Evolutionary conservation across 1,140 invertebrate species (phyloP), one percentile per base, ranked within the genome.

Genomic region (Cyrtorhinus lividipennis): DNA sequence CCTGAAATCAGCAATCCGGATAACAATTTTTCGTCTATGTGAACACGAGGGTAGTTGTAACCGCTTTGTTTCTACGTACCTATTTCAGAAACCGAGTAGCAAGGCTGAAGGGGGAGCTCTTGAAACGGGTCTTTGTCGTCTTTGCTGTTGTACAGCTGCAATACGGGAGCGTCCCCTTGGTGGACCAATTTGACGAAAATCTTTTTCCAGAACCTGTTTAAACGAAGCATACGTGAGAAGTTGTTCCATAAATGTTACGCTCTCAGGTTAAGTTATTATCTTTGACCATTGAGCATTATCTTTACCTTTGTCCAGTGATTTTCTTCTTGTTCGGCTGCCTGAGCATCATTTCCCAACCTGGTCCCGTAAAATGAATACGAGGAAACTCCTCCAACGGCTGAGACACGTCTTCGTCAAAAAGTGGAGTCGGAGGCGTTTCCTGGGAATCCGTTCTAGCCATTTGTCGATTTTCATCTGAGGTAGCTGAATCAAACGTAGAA

Each of bases 261-360:
- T n/a, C n/a, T n/a, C n/a, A n/a, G n/a, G n/a, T n/a, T n/a, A n/a
- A n/a, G n/a, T n/a, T n/a, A n/a, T n/a, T n/a, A n/a, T n/a, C n/a
- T n/a, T n/a, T n/a, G n/a, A n/a, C n/a, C n/a, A n/a, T n/a, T n/a
- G n/a, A n/a, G n/a, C n/a, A n/a, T n/a, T n/a, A n/a, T n/a, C n/a
- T n/a, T n/a, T 68, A 81, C 81, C 84, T 79, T 70, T 94, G 91
- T 2, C 91, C 91, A 0, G 95, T 98, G 62, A 99, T 91, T 74
- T 96, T 98, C 80, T 99, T 99, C 73, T 98, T 98, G 68, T 92
- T 93, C 2, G 95, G 95, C 70, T 96, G 91, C 15, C 95, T 78
- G 25, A 99, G 76, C 64, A 96, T 89, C 85, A 99, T 90, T 72
- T 98, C 93, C 94, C 95, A 99, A 22, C 91, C 91, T n/a, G 90